phyloP scores from a whole-genome alignment of 2,888 invertebrate genomes.

The Drosophila yooni region DNA sequence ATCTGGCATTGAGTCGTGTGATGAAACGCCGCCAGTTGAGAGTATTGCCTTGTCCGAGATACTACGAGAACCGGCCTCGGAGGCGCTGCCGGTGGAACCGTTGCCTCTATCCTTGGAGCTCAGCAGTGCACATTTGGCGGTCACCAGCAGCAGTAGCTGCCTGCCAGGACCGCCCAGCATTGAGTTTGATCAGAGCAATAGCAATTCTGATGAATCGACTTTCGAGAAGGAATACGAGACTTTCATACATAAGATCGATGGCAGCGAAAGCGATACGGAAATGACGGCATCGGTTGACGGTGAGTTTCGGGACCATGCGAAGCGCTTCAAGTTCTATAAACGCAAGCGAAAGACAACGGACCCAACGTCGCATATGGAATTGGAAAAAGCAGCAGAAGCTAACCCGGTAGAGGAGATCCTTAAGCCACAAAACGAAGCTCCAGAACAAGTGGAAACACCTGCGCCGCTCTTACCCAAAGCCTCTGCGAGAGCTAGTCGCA shows the following conservation, averaged over 20 bases:
- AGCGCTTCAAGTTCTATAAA: slow-evolving; percentile 78
- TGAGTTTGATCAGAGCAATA: slow-evolving; percentile 75
- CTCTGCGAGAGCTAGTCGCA: slow-evolving; percentile 48
- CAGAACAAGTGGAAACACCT: not conserved
- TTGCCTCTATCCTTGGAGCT: slow-evolving; percentile 18
- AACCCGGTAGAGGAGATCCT: not conserved
- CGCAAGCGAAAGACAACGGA: slow-evolving; percentile 74
- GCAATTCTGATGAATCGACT: slow-evolving; percentile 78
- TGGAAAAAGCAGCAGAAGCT: not conserved
- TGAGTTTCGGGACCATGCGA: slow-evolving; percentile 63
- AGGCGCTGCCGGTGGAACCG: slow-evolving; percentile 1
- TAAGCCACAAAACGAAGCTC: not conserved
- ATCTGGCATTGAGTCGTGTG: slow-evolving; percentile 7
- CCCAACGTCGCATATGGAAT: not conserved
- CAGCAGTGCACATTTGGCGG: not conserved
- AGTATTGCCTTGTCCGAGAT: slow-evolving; percentile 45
- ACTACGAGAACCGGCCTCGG: slow-evolving; percentile 27
- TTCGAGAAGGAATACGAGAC: slow-evolving; percentile 83
- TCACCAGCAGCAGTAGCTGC: slow-evolving; percentile 29
- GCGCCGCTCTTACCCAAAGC: slow-evolving; percentile 34
- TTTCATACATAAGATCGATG: slow-evolving; percentile 78
- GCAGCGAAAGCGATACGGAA: slow-evolving; percentile 65
- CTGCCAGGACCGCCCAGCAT: slow-evolving; percentile 40
- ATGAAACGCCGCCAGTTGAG: slow-evolving; percentile 27
- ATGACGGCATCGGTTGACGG: slow-evolving; percentile 20